Evolutionary conservation across 2,888 invertebrate species (phyloP), one percentile per base, ranked within the genome.

Genomic region (Acrocera orbiculus): DNA sequence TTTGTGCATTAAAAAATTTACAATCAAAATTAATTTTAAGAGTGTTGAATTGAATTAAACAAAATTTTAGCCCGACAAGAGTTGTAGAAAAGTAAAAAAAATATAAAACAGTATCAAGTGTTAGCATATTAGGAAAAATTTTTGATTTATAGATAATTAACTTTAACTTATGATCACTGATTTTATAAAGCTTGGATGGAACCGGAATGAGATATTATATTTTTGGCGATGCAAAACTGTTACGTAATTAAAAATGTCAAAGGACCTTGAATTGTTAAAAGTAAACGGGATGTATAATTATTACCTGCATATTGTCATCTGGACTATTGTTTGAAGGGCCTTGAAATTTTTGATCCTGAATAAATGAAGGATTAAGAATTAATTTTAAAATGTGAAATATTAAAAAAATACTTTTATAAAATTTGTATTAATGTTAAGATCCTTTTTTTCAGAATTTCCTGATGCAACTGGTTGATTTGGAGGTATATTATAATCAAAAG

Each of bases 251-350:
- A 16, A 9, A 16, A 28, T 10, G n/a, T 28, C 14, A 28, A 27
- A 27, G 10, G 16, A 16, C 16, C 28, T 28, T 28, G 17, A 16
- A 28, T 28, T 10, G 2, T 11, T 11, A 28, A 16, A n/a, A n/a
- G n/a, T n/a, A n/a, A n/a, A n/a, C n/a, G n/a, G n/a, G n/a, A n/a
- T n/a, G n/a, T n/a, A n/a, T n/a, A n/a, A n/a, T n/a, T n/a, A n/a
- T n/a, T 71, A 81, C 81, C 75, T 76, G 69, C 45, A 69, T 63
- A 53, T 73, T 73, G 46, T 70, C 67, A 61, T 78, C 76, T 49
- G 79, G 78, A 50, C 73, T 73, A 73, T 76, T 69, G 40, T 70
- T 73, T 44, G 71, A 65, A 63, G 46, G 42, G 27, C 40, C 42
- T 28, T 69, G 69, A 57, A 70, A 58, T 58, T 64, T 63, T 64